Evolutionary conservation across 64 coral and sea anemone genomes (phyloP), one percentile per base, ranked within the genome.

Genomic region (Actinia tenebrosa): DNA sequence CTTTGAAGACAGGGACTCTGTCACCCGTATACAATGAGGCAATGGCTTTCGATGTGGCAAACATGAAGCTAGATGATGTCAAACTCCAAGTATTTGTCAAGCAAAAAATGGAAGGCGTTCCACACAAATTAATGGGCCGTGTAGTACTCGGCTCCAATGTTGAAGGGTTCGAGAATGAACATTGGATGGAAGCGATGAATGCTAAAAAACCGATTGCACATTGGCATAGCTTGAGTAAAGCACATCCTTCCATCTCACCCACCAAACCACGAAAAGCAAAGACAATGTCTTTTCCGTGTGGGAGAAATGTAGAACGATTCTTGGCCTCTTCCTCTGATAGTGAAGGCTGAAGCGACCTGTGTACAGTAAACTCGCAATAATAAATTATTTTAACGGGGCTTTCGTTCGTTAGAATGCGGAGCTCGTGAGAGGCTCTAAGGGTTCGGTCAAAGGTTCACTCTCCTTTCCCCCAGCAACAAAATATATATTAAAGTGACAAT

Each of bases 181-280:
- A 99, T 66, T 99, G 97, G 97, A 93, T 95, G 71, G 93, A 95
- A 87, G 93, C 97, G 86, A 99, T 99, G 97, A 89, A 88, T 5
- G 91, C 97, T 17, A 99, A 99, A 50, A 99, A 95, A 92, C 93
- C 97, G 5, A 91, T 99, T 59, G 97, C 97, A 45, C 89, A 93
- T 26, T 99, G 97, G 97, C 97, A 99, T 71, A 95, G 93, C 79
- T 90, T 99, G 18, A 82, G 83, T 23, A 87, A 93, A 62, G 89
- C 86, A 22, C 91, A 92, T 30, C 87, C 68, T 13, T 84, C 86
- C 8, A 75, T 92, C 55, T 84, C 87, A 20, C 86, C 91, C 14
- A 78, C 18, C 9, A 58, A 64, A 44, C 56, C 50, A 42, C 53
- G 60, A 43, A 85, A 64, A 64, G 3, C 83, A 58, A 81, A 81